These are phyloP conservation scores for Meteorus cinctellus DNA, from an alignment of 2,888 invertebrate genomes.

Conservation along the genomic window DNA sequence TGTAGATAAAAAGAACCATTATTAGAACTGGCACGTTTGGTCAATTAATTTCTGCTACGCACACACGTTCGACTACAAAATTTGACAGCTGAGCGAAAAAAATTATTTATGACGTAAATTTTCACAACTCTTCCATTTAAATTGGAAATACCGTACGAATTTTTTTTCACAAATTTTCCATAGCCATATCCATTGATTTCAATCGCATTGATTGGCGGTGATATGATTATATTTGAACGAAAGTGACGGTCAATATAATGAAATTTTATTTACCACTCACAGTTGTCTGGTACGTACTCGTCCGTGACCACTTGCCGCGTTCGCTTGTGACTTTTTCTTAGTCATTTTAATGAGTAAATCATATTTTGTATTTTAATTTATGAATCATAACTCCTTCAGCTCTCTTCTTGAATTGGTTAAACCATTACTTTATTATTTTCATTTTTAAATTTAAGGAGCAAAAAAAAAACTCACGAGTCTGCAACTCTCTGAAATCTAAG, in stretches of 20 bases:
- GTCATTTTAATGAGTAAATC: background rate
- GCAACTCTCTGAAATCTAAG: background rate
- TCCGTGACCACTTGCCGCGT: background rate
- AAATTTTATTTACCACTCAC: background rate
- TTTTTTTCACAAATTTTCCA: background rate
- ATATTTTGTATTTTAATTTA: background rate
- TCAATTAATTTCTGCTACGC: background rate
- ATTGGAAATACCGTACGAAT: background rate
- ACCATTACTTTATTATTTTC: background rate
- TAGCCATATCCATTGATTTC: background rate
- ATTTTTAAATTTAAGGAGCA: background rate
- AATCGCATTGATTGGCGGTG: too few species aligned
- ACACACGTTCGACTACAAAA: background rate
- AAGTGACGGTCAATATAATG: background rate
- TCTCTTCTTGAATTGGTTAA: background rate
- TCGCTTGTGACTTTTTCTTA: background rate
- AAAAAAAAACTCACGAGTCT: constrained; percentile 7
- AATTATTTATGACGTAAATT: background rate
- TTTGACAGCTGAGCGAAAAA: background rate
- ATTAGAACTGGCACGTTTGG: background rate
- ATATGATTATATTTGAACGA: background rate
- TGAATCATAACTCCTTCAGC: background rate
- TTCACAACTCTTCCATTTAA: background rate
- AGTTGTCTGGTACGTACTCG: background rate
- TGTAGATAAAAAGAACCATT: constrained; percentile 1